phyloP scores from a whole-genome alignment of 2,888 invertebrate species.

The Coenonympha arcania region DNA sequence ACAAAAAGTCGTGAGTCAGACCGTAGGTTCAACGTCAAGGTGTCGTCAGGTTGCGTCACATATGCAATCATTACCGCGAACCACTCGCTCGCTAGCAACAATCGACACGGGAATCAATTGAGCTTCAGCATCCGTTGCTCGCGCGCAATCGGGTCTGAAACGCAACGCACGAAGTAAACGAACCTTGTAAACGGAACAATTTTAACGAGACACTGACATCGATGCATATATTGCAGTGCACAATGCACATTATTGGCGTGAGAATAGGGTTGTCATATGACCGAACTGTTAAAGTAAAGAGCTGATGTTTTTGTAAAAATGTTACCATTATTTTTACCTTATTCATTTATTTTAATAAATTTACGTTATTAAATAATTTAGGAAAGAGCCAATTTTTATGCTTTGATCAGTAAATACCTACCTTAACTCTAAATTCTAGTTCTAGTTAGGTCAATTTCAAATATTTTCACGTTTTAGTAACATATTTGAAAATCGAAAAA shows the following conservation, averaged over 20 bases:
- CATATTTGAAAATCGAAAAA: no score
- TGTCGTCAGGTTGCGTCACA: background rate
- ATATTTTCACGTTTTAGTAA: no score
- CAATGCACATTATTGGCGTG: background rate
- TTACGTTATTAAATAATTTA: no score
- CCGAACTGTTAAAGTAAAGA: no score
- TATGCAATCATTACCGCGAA: background rate
- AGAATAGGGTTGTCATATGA: background rate
- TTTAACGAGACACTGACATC: conserved; percentile 33
- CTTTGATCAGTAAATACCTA: no score
- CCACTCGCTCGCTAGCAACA: background rate
- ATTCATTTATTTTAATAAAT: no score
- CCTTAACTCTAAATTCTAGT: no score
- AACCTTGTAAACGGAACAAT: conserved; percentile 54
- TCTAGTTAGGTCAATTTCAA: no score
- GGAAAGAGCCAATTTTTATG: no score
- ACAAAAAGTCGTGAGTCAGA: background rate
- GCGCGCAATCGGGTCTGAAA: conserved; percentile 32
- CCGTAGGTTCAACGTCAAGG: background rate
- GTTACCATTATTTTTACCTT: no score
- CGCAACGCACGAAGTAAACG: conserved; percentile 40
- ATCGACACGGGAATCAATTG: conserved; percentile 12
- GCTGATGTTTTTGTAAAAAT: no score
- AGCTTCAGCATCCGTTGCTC: conserved; percentile 24
- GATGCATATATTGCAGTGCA: background rate